phyloP scores from a whole-genome alignment of 2,797 vertebrate species.

The Triplophysa yarkandensis region DNA sequence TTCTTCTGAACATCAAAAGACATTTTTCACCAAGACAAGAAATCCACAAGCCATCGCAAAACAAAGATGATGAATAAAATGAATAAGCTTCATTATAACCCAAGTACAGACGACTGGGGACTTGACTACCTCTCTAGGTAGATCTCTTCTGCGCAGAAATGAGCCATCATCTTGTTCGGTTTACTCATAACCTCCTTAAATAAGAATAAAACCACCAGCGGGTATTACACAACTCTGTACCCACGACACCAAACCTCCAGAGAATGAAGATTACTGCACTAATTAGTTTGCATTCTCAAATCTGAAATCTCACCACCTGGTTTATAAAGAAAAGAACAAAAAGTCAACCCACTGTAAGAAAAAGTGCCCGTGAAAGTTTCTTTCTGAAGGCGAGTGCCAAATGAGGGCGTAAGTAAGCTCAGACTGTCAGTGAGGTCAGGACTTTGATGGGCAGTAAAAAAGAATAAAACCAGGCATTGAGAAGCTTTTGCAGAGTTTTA shows the following conservation, averaged over 20 bases:
- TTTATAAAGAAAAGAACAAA: neutral
- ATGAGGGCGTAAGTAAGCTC: conserved; percentile 6
- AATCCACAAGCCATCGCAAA: conserved; percentile 45
- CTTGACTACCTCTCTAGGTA: neutral
- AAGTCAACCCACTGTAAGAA: neutral
- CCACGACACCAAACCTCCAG: conserved; percentile 11
- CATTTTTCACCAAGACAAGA: conserved; percentile 45
- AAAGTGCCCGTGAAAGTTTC: neutral
- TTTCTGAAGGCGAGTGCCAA: conserved; percentile 7
- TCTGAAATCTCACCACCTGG: conserved; percentile 6
- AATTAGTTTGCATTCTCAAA: conserved; percentile 9
- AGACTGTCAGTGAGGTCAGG: conserved; percentile 5
- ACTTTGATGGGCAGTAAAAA: conserved; percentile 12
- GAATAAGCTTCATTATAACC: conserved; percentile 2
- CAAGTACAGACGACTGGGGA: neutral
- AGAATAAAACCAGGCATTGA: neutral
- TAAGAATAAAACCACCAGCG: conserved; percentile 18
- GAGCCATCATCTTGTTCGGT: neutral
- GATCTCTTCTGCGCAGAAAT: neutral
- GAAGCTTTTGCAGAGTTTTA: conserved; percentile 16
- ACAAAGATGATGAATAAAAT: conserved; percentile 1
- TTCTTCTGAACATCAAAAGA: conserved; percentile 49
- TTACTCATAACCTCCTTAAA: conserved; percentile 5
- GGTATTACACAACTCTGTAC: conserved; percentile 1
- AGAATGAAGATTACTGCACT: conserved; percentile 28